Evolutionary conservation across 2,888 invertebrate species (phyloP).

Genomic region (Lacanobia wlatinum): DNA sequence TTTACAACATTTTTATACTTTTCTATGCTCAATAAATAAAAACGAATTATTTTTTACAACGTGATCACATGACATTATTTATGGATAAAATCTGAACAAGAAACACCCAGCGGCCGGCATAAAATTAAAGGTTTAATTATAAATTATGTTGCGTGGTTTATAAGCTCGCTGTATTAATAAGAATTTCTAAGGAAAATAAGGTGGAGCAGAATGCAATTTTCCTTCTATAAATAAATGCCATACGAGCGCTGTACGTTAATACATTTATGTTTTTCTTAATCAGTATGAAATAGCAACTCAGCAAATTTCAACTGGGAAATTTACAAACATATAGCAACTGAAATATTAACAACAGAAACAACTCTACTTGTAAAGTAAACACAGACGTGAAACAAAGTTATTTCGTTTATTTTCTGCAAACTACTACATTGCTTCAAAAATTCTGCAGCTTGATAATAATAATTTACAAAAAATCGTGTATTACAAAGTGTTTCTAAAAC

Average conservation of each 20-base stretch:
- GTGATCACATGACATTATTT: background rate
- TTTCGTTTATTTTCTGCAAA: background rate
- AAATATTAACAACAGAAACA: background rate
- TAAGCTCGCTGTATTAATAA: slow-evolving; percentile 19
- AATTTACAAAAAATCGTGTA: too few relatives aligned
- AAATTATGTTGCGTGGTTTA: slow-evolving; percentile 27
- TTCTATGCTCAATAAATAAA: background rate
- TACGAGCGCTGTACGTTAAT: slow-evolving; percentile 12
- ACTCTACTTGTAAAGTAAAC: background rate
- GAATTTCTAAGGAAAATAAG: slow-evolving; percentile 26
- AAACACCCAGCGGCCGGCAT: background rate
- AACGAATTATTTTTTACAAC: background rate
- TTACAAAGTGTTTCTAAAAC: too few relatives aligned
- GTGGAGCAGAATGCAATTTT: slow-evolving; percentile 18
- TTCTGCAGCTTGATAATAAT: too few relatives aligned
- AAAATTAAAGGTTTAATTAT: slow-evolving; percentile 17
- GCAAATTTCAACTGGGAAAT: too few relatives aligned
- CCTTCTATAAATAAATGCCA: slow-evolving; percentile 16
- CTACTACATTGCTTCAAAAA: too few relatives aligned
- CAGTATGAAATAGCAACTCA: too few relatives aligned
- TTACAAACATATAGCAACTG: background rate
- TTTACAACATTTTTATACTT: background rate
- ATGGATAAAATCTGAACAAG: background rate
- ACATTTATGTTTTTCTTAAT: background rate
- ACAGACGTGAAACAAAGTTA: background rate